A percentile compares a stretch with the other conserved stretches of the same genome.
These are phyloP conservation scores for Myotis daubentonii DNA, from an alignment of 2,797 vertebrate genomes.

Conservation along the genomic window DNA sequence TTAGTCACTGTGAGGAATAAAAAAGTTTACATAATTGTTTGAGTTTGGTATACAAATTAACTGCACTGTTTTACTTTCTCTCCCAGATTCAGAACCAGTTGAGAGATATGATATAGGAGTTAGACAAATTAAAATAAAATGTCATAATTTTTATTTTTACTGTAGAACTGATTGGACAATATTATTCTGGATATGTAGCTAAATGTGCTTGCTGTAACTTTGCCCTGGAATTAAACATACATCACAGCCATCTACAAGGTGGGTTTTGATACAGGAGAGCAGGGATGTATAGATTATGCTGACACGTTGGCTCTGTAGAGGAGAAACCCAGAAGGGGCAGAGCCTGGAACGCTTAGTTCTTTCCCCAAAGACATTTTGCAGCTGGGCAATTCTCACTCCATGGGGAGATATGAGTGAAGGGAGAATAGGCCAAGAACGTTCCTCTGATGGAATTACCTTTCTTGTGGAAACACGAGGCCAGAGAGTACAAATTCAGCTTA, in stretches of 20 bases:
- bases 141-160: neutral
- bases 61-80: neutral
- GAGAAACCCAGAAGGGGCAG: neutral
- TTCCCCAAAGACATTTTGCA: neutral
- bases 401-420: neutral
- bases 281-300: neutral
- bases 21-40: neutral
- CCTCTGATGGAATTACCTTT: neutral
- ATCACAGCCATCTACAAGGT: neutral
- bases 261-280: neutral
- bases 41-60: neutral
- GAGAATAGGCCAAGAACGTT: neutral
- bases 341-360: neutral
- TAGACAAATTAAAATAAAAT: conserved; percentile 19
- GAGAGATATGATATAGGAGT: neutral
- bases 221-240: neutral
- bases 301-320: neutral
- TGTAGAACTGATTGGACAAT: neutral
- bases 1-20: conserved; percentile 21
- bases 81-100: neutral
- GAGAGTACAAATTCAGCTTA: neutral
- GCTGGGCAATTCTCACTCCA: neutral
- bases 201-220: neutral
- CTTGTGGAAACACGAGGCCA: neutral
- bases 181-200: neutral